Base-by-base conservation (phyloP, 2,797 vertebrate species). In the Chromobotia macracanthus region DNA sequence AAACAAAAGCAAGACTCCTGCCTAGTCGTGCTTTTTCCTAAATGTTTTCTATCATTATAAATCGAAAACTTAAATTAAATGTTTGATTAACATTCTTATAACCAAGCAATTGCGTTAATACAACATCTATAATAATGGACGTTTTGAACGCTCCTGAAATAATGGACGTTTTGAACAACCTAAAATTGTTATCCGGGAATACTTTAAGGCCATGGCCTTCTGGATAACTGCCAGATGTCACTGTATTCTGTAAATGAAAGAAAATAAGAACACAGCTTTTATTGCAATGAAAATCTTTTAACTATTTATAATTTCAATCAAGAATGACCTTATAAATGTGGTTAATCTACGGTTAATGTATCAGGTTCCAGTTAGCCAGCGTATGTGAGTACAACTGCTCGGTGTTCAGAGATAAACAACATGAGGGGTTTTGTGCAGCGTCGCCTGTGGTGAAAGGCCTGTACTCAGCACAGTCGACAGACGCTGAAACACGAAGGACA, bases 401-500 rank as follows among this genome's bases (percentile, higher is more conserved):
- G 13, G 19, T 25, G 68, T 60, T 64, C 23, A 46, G 21, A 75
- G 71, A 75, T 81, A 76, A 83, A 85, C 72, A 83, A 74, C 38
- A 79, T 70, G 61, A 69, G 69, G 25, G 55, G 61, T 35, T 77
- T 73, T 75, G 77, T 44, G 69, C 71, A 44, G 50, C 18, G 23
- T 31, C 75, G 75, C 75, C 80, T 79, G 81, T 78, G 76, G 80
- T 74, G 81, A 76, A 68, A 66, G 68, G 75, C 48, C 79, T 81
- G 44, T 41, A 23, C 77, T 51, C 80, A 75, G 74, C 77, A 68
- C 10, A 23, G 58, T 35, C 38, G 65, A 79, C 79, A 87, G 82
- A 83, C 58, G 82, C 75, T 58, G 69, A 72, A 35, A 73, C 19
- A 81, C 71, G 51, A 60, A 79, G 75, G 53, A 83, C 82, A 84